phyloP scores from a whole-genome alignment of 2,888 invertebrate genomes.

The Cancer borealis region DNA sequence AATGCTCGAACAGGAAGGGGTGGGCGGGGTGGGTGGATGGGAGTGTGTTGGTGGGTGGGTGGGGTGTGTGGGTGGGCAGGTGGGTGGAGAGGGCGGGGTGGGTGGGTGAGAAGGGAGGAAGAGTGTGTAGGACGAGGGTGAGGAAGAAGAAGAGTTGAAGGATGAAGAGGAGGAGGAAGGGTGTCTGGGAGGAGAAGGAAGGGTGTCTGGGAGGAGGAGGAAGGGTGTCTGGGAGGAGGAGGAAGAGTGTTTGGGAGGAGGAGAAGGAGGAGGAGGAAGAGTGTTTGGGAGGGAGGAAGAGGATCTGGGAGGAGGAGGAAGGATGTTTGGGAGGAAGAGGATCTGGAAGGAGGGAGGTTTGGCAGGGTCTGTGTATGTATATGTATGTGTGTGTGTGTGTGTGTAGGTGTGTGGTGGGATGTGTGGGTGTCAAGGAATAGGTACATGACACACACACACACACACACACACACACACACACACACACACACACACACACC shows the following conservation, averaged over 20 bases:
- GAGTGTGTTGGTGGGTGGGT: conserved; percentile 26
- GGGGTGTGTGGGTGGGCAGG: background rate
- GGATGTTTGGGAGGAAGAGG: background rate
- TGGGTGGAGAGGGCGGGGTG: background rate
- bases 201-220: background rate
- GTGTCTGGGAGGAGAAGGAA: no score
- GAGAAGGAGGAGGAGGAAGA: no score
- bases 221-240: background rate
- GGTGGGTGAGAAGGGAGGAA: background rate
- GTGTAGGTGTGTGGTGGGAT: background rate
- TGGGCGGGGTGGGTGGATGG: conserved; percentile 9
- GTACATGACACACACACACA: background rate
- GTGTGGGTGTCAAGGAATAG: no score
- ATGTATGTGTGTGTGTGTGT: background rate
- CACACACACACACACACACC: background rate
- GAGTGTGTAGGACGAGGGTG: no score
- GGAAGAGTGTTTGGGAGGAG: conserved; percentile 7
- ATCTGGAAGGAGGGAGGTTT: background rate
- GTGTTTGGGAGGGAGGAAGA: background rate
- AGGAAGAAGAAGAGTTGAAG: background rate
- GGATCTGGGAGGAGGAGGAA: no score
- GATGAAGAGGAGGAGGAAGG: no score
- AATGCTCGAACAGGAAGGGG: background rate
- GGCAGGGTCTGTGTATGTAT: background rate
- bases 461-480: background rate